Base-by-base conservation (phyloP, 2,113 vertebrate species). In the Suncus etruscus region DNA sequence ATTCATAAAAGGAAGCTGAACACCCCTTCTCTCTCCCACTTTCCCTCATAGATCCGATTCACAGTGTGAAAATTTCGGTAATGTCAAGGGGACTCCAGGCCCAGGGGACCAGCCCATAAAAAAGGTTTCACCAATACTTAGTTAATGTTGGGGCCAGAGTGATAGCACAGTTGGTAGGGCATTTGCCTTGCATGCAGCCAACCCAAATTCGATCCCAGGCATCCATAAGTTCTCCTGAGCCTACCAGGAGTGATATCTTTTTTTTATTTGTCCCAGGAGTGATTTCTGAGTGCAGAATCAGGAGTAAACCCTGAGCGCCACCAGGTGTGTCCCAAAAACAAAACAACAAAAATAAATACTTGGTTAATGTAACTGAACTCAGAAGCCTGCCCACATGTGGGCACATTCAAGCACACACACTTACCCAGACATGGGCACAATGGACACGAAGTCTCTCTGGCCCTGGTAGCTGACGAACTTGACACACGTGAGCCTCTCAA, bases 371-470 rank as follows among this genome's bases (percentile, higher is more conserved):
- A 3, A 70, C 83, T 82, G 66, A 81, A 11, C 11, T 4, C 25
- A 22, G 11, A 77, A 15, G n/a, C 3, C 16, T 45, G 45, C 27
- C 1, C 3, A 20, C 31, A 16, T 14, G 4, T 12, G 25, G 4
- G 0, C 11, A 6, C n/a, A 29, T 25, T 25, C 63, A 25, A 9
- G 63, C 22, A 24, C 22, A 4, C 47, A 27, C 29, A 87, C 97
- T 90, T 45, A 98, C 97, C 97, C 97, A 0, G 93, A 80, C 79
- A 96, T 87, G 3, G 97, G 97, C 3, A 90, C 47, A 68, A 97
- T 95, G 63, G 95, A 96, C 77, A 97, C 61, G 80, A 97, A 97
- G 74, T 97, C 97, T 66, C 73, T 92, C 75, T 97, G 96, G 66
- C 93, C 95, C 8, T 54, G 45, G 15, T 94, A 95, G 27, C 96